A percentile compares a stretch with the other conserved stretches of the same genome.
phyloP scores from a whole-genome alignment of 2,113 vertebrate genomes.

The Tetrax tetrax region DNA sequence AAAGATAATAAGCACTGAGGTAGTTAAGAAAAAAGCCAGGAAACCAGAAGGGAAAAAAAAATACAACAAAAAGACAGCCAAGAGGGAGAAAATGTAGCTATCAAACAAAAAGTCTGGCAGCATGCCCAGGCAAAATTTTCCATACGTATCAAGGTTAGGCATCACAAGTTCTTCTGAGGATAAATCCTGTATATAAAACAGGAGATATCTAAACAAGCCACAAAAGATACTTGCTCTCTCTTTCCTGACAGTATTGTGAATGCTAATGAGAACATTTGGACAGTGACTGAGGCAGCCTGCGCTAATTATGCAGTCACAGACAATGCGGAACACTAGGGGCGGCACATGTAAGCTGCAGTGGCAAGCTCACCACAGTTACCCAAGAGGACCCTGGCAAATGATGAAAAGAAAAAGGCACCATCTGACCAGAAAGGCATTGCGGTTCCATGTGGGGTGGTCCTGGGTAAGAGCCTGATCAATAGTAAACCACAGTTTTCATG shows the following conservation, averaged over 20 bases:
- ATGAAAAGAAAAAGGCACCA: not conserved
- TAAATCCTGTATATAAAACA: not conserved
- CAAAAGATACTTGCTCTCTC: not conserved
- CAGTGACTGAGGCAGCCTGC: not conserved
- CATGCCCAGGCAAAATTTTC: not conserved
- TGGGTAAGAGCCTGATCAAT: not conserved
- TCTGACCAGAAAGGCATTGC: not conserved
- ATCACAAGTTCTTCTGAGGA: not conserved
- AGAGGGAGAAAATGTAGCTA: slow-evolving; percentile 1
- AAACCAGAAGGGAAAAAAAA: not conserved
- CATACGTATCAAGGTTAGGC: not conserved
- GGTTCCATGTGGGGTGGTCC: not conserved
- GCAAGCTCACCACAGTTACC: rapidly evolving
- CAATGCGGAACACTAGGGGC: not conserved
- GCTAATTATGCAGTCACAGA: not conserved
- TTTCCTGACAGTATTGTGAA: not conserved
- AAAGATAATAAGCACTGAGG: not conserved
- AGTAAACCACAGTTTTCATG: not conserved
- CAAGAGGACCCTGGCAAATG: not conserved
- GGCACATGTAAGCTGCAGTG: not conserved
- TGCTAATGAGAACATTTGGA: not conserved
- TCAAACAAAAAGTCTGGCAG: slow-evolving; percentile 24
- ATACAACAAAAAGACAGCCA: not conserved
- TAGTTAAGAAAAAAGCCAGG: not conserved
- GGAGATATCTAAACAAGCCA: not conserved